Base-by-base conservation (phyloP, 2,797 vertebrate species). In the Garrulus glandarius region DNA sequence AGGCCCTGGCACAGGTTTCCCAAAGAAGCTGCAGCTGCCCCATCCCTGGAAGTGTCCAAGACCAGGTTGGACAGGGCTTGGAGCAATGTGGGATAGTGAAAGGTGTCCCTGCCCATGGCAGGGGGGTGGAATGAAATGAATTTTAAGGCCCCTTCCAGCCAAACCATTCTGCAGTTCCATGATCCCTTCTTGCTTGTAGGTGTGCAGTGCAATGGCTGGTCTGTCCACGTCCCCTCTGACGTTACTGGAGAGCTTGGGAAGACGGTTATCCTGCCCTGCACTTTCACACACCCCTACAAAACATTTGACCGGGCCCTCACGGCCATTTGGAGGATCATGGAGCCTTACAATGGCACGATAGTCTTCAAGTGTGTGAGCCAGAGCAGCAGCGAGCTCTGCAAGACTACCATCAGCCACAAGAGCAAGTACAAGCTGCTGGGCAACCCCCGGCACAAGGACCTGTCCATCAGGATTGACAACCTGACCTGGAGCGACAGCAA, bases 231-330 rank as follows among this genome's bases (percentile, higher is more conserved):
- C 53, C 98, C 98, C 0, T 76, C 98, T 1, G 99, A 99, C 67
- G 98, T 99, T 2, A 98, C 98, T 1, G 99, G 98, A 2, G 97
- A 98, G 3, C 98, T 98, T 5, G 98, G 99, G 32, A 98, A 99
- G 95, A 98, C 97, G 1, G 98, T 98, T 9, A 97, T 99, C 84
- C 98, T 99, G 94, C 98, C 99, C 56, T 99, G 99, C 95, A 98
- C 98, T 43, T 99, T 99, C 97, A 99, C 98, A 36, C 99, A 99
- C 95, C 99, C 99, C 2, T 98, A 99, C 94, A 98, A 98, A 93
- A 98, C 97, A 21, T 98, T 98, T 70, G 98, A 99, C 88, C 96
- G 98, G 56, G 98, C 98, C 15, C 98, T 99, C 94, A 98, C 98
- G 0, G 98, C 98, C 95, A 97, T 98, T 60, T 99, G 99, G 99